Evolutionary conservation across 2,113 vertebrate genomes (phyloP).

Genomic region (Megaleporinus macrocephalus): DNA sequence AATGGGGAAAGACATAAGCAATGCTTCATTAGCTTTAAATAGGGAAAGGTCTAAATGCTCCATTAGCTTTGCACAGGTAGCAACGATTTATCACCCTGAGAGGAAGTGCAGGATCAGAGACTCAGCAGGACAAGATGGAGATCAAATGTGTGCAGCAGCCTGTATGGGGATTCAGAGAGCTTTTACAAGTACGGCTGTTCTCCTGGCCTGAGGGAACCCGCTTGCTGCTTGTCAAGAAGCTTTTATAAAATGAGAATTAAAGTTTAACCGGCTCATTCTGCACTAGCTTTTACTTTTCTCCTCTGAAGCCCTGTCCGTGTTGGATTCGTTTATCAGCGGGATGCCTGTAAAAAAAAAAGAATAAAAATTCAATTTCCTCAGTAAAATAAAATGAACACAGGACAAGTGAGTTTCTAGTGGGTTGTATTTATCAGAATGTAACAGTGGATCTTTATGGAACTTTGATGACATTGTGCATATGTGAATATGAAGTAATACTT

Average conservation of each 20-base stretch:
- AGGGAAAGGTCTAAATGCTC: not conserved
- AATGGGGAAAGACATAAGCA: not conserved
- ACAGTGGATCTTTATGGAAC: too few relatives aligned
- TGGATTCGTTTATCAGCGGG: too few relatives aligned
- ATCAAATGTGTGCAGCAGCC: conserved; percentile 18
- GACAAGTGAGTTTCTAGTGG: too few relatives aligned
- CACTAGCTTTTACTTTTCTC: too few relatives aligned
- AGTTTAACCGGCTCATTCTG: too few relatives aligned
- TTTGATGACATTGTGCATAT: too few relatives aligned
- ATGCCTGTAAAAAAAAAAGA: too few relatives aligned
- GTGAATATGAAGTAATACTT: too few relatives aligned
- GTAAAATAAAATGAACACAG: too few relatives aligned
- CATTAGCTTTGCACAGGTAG: conserved; percentile 19
- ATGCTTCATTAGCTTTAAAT: not conserved
- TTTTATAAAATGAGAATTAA: conserved; percentile 27
- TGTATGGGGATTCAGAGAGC: conserved; percentile 5
- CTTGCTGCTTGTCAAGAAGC: conserved; percentile 40
- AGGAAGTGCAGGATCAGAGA: conserved; percentile 34
- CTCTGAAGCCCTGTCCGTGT: too few relatives aligned
- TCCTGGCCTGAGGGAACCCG: not conserved
- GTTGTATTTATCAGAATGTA: too few relatives aligned
- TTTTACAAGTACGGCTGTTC: conserved; percentile 26
- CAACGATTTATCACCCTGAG: not conserved
- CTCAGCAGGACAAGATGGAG: conserved; percentile 17
- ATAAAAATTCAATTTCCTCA: too few relatives aligned